These are phyloP conservation scores for Mycalesis mineus DNA, from an alignment of 2,888 invertebrate species.

Conservation along the genomic window DNA sequence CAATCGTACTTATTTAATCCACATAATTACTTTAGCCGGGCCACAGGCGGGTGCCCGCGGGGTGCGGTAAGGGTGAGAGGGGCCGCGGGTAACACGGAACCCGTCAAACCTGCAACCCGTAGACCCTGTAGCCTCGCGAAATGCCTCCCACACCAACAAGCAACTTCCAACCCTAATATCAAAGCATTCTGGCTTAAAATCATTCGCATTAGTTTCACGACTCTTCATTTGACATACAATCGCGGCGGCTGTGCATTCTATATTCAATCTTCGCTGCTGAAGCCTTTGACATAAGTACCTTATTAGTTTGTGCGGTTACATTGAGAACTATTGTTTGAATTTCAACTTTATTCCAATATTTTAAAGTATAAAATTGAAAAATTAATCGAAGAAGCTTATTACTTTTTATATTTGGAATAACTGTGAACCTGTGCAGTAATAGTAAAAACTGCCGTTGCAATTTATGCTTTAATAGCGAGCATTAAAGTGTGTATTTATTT, in stretches of 20 bases:
- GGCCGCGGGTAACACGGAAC: constrained; percentile 69
- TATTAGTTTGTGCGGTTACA: constrained; percentile 45
- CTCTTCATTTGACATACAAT: constrained; percentile 55
- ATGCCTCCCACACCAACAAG: constrained; percentile 42
- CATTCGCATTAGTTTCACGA: constrained; percentile 36
- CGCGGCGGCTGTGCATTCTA: constrained; percentile 44
- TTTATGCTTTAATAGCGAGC: neutral
- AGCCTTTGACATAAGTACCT: constrained; percentile 54
- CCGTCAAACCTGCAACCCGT: constrained; percentile 68
- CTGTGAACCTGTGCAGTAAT: neutral
- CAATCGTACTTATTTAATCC: constrained; percentile 31
- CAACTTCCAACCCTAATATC: constrained; percentile 34
- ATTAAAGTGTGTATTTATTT: constrained; percentile 7
- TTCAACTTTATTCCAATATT: neutral
- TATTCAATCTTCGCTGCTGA: constrained; percentile 56
- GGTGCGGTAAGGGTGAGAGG: constrained; percentile 32
- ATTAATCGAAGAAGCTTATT: constrained; percentile 20
- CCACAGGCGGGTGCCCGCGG: constrained; percentile 30
- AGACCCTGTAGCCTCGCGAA: constrained; percentile 62
- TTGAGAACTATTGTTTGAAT: neutral
- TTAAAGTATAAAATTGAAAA: neutral
- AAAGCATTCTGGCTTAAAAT: constrained; percentile 27
- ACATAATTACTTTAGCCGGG: constrained; percentile 37
- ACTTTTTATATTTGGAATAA: constrained; percentile 36
- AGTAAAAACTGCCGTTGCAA: neutral